Evolutionary conservation across 1,140 invertebrate genomes (phyloP).

Genomic region (Calosoma granatense): DNA sequence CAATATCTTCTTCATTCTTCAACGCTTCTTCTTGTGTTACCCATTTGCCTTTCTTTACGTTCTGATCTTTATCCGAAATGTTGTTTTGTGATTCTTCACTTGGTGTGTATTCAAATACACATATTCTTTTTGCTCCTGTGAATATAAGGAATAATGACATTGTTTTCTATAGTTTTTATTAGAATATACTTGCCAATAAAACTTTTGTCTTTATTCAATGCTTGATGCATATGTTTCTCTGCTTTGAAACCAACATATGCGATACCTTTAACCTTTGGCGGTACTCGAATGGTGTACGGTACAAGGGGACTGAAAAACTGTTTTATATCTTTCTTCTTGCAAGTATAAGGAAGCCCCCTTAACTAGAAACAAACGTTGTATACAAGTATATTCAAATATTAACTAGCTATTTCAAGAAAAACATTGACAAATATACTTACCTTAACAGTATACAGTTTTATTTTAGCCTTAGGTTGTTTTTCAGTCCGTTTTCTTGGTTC

Average conservation of each 20-base stretch:
- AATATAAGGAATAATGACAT: constrained; percentile 19
- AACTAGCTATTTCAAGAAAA: no score
- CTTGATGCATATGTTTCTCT: constrained; percentile 71
- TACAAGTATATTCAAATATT: constrained; percentile 13
- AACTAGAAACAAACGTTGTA: constrained; percentile 19
- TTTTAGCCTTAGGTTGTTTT: constrained; percentile 30
- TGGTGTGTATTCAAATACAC: constrained; percentile 49
- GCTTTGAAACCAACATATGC: constrained; percentile 84
- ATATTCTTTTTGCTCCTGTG: constrained; percentile 53
- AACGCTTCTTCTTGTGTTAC: constrained; percentile 57
- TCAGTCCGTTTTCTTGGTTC: constrained; percentile 25
- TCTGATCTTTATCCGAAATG: constrained; percentile 30
- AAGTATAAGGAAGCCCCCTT: constrained; percentile 53
- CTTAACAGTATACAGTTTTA: constrained; percentile 48
- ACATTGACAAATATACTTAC: constrained; percentile 23
- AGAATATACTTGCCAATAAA: constrained; percentile 70
- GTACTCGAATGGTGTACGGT: constrained; percentile 67
- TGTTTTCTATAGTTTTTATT: neutral
- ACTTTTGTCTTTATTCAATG: constrained; percentile 75
- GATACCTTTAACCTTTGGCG: constrained; percentile 68
- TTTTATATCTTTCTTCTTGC: constrained; percentile 70
- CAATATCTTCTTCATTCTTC: constrained; percentile 70
- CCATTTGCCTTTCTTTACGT: constrained; percentile 46
- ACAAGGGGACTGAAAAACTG: constrained; percentile 76
- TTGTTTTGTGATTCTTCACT: constrained; percentile 34